Evolutionary conservation across 2,797 vertebrate species (phyloP).

Genomic region (Acanthiza pusilla): DNA sequence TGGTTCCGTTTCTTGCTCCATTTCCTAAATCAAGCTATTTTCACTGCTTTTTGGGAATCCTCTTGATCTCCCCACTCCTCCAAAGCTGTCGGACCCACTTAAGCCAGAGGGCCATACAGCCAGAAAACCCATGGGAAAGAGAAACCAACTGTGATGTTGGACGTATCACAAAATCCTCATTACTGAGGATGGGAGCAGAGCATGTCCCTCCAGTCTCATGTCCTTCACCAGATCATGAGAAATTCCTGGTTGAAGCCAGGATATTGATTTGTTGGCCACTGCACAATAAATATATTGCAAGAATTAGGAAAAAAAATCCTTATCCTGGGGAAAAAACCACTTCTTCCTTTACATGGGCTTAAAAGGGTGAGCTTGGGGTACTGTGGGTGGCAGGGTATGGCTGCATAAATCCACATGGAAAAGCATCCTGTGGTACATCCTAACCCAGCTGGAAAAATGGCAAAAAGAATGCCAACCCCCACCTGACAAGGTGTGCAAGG

Average conservation of each 20-base stretch:
- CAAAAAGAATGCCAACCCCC: not conserved
- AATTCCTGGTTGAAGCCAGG: not conserved
- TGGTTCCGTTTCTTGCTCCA: accelerated
- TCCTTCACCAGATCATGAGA: not conserved
- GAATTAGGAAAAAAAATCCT: not conserved
- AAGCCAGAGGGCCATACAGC: not conserved
- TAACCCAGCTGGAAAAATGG: not conserved
- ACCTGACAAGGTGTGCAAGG: not conserved
- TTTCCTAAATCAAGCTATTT: not conserved
- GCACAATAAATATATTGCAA: not conserved
- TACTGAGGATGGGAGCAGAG: not conserved
- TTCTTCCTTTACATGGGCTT: not conserved
- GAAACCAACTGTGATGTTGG: not conserved
- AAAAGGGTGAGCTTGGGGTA: not conserved
- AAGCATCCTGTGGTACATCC: not conserved
- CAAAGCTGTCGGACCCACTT: not conserved
- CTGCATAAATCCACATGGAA: not conserved
- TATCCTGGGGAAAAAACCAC: not conserved
- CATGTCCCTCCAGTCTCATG: not conserved
- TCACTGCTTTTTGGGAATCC: not conserved
- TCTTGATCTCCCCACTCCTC: not conserved
- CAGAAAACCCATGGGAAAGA: not conserved
- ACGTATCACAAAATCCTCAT: not conserved
- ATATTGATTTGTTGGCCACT: not conserved
- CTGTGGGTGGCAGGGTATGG: accelerated